Evolutionary conservation across 2,797 vertebrate genomes (phyloP).

Genomic region (Onychomys arenicola): DNA sequence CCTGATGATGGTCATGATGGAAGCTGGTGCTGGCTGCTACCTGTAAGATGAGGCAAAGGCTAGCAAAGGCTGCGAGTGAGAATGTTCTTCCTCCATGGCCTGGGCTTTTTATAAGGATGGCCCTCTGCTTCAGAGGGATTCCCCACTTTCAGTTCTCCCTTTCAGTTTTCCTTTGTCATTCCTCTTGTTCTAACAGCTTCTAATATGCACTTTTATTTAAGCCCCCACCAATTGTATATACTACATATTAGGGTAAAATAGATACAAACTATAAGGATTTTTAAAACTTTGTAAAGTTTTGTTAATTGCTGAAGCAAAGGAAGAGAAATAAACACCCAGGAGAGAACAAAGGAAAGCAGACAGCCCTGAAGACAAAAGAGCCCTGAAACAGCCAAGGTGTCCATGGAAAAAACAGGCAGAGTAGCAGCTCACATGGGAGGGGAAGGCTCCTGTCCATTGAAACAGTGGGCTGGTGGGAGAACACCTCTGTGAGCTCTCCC

Average conservation of each 20-base stretch:
- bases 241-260: background rate
- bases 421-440: background rate
- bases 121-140: conserved; percentile 66
- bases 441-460: background rate
- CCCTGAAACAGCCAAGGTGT: background rate
- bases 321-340: background rate
- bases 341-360: conserved; percentile 26
- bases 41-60: background rate
- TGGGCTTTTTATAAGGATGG: conserved; percentile 68
- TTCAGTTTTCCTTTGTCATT: conserved; percentile 81
- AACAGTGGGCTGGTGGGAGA: background rate
- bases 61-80: background rate
- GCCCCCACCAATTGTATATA: background rate
- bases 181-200: background rate
- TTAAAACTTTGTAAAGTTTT: background rate
- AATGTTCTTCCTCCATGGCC: conserved; percentile 61
- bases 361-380: background rate
- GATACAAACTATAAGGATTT: background rate
- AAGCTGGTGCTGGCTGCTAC: background rate
- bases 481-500: background rate
- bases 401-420: background rate
- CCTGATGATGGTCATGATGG: conserved; percentile 81
- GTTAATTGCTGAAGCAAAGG: background rate
- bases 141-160: conserved; percentile 83
- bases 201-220: background rate